These are phyloP conservation scores for Echinops telfairi DNA, from an alignment of 2,113 vertebrate genomes.

Conservation along the genomic window DNA sequence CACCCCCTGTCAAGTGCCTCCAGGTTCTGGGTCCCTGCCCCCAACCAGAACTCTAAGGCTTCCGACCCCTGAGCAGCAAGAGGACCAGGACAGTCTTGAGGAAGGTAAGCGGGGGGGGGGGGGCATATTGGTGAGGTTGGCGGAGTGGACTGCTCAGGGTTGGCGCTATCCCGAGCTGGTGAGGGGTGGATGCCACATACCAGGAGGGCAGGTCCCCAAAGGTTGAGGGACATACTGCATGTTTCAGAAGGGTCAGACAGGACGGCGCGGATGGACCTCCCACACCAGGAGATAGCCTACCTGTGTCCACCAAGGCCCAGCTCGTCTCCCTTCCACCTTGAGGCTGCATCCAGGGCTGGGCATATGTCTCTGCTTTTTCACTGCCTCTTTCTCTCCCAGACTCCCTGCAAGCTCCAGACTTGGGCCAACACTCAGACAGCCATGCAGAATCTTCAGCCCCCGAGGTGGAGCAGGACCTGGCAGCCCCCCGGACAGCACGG, in stretches of 20 bases:
- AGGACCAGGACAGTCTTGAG: slow-evolving; percentile 71
- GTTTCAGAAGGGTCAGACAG: no score
- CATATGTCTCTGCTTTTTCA: no score
- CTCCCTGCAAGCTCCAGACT: slow-evolving; percentile 80
- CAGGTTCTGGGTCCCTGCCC: slow-evolving; percentile 34
- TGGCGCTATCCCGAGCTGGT: no score
- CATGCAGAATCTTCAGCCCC: slow-evolving; percentile 93
- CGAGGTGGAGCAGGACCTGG: slow-evolving; percentile 90
- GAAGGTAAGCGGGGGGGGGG: slow-evolving; percentile 62
- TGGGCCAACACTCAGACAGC: slow-evolving; percentile 94
- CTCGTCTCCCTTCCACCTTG: background rate
- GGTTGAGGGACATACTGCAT: no score
- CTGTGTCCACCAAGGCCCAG: background rate
- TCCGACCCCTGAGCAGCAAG: background rate
- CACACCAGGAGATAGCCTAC: background rate
- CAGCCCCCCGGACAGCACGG: slow-evolving; percentile 82
- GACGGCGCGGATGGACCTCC: background rate
- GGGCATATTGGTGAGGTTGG: background rate
- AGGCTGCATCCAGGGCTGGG: background rate
- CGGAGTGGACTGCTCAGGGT: no score
- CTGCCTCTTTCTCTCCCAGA: background rate
- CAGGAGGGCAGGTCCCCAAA: no score
- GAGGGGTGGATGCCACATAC: no score
- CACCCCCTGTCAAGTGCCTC: slow-evolving; percentile 79
- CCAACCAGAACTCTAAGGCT: slow-evolving; percentile 34